phyloP scores from a whole-genome alignment of 2,888 invertebrate genomes.

The Seladonia tumulorum region DNA sequence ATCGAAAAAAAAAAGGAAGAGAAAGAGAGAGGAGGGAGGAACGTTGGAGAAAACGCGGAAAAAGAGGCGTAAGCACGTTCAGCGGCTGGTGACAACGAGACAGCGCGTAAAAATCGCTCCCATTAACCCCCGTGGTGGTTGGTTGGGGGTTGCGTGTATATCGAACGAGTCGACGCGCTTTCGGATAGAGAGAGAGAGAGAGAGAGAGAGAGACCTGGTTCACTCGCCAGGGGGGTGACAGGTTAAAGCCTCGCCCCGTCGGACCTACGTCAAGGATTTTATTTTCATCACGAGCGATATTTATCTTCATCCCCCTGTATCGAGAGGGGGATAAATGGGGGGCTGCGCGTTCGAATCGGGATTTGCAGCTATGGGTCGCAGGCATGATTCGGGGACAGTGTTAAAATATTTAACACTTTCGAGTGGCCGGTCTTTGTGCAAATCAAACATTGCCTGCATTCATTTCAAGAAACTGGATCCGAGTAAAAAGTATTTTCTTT shows the following conservation, averaged over 20 bases:
- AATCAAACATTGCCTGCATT: neutral
- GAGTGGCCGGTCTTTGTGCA: neutral
- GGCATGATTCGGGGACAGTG: neutral
- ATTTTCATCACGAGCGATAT: constrained; percentile 76
- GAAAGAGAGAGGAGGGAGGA: too few relatives aligned
- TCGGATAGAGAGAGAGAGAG: constrained; percentile 10
- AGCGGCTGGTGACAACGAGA: constrained; percentile 22
- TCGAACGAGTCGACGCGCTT: constrained; percentile 33
- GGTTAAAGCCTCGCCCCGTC: constrained; percentile 56
- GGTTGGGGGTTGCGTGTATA: constrained; percentile 15
- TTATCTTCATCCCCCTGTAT: constrained; percentile 69
- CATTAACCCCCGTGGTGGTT: constrained; percentile 34
- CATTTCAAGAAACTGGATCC: neutral
- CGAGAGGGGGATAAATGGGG: constrained; percentile 57
- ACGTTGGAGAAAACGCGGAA: constrained; percentile 4
- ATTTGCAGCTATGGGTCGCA: neutral
- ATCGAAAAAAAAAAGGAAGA: neutral
- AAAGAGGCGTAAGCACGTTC: constrained; percentile 29
- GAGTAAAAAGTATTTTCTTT: too few relatives aligned
- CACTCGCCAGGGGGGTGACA: constrained; percentile 42
- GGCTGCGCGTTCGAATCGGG: constrained; percentile 34
- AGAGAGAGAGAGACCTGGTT: constrained; percentile 8
- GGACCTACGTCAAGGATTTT: constrained; percentile 74
- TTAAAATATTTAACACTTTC: neutral
- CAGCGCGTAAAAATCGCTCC: constrained; percentile 42